Percentiles rank a stretch among this genome's conserved stretches.
Conservation (phyloP, 2,113 vertebrate genomes). For the Setophaga coronata region DNA sequence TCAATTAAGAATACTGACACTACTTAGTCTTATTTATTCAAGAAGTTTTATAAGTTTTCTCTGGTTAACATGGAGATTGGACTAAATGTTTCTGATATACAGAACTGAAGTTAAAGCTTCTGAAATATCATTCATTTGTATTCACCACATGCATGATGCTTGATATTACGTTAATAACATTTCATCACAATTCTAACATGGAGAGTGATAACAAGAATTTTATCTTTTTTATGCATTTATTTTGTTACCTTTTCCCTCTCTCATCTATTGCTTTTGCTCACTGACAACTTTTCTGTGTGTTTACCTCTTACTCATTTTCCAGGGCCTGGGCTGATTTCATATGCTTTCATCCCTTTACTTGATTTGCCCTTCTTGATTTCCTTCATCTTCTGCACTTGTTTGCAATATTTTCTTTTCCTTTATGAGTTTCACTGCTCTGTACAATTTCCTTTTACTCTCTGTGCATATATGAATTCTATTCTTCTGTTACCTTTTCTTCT, state of each 20-base stretch:
- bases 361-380: not conserved
- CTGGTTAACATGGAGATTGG: not conserved
- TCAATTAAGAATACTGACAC: not conserved
- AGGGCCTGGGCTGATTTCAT: not conserved
- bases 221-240: not conserved
- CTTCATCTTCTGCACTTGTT: not conserved
- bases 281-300: not conserved
- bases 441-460: not conserved
- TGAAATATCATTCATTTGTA: not conserved
- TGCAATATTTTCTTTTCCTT: not conserved
- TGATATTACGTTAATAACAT: not conserved
- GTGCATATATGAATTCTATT: not conserved
- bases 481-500: not conserved
- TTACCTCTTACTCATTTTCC: not conserved
- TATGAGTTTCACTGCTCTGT: not conserved
- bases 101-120: not conserved
- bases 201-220: not conserved
- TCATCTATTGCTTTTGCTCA: not conserved
- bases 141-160: not conserved
- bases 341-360: not conserved
- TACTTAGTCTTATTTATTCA: not conserved
- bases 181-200: not conserved
- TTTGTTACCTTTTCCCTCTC: not conserved
- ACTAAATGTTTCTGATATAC: not conserved
- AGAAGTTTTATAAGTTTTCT: not conserved